These are phyloP conservation scores for Uria lomvia DNA, from an alignment of 2,113 vertebrate species.

Conservation along the genomic window DNA sequence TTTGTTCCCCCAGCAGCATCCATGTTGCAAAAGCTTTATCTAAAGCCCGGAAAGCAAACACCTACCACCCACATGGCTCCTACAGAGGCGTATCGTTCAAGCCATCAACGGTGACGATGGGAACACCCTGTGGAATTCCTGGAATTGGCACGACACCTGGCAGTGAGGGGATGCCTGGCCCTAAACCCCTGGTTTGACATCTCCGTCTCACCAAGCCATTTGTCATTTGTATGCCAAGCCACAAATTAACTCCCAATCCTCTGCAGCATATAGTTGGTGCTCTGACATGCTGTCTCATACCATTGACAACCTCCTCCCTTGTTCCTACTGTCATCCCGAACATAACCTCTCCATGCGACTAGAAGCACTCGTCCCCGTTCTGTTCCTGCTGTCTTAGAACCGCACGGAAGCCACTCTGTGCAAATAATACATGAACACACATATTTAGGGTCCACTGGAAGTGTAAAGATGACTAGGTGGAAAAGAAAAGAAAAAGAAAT, in stretches of 20 bases:
- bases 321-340: not conserved
- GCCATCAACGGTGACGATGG: not conserved
- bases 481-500: not conserved
- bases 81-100: accelerated
- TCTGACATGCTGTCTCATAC: accelerated
- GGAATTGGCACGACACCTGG: accelerated
- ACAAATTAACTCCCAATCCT: not conserved
- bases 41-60: not conserved
- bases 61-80: accelerated
- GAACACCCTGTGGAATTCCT: not conserved
- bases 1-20: not conserved
- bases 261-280: not conserved
- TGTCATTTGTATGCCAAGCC: not conserved
- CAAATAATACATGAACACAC: not conserved
- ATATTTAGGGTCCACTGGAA: not conserved
- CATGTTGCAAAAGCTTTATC: not conserved
- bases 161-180: not conserved
- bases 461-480: not conserved
- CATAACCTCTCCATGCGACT: not conserved
- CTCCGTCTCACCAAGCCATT: not conserved
- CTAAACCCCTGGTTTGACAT: not conserved
- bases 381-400: not conserved
- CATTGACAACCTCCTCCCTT: not conserved
- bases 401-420: not conserved
- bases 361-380: accelerated